Conservation (phyloP, 2,888 invertebrate genomes). For the Leptopterna dolabrata region DNA sequence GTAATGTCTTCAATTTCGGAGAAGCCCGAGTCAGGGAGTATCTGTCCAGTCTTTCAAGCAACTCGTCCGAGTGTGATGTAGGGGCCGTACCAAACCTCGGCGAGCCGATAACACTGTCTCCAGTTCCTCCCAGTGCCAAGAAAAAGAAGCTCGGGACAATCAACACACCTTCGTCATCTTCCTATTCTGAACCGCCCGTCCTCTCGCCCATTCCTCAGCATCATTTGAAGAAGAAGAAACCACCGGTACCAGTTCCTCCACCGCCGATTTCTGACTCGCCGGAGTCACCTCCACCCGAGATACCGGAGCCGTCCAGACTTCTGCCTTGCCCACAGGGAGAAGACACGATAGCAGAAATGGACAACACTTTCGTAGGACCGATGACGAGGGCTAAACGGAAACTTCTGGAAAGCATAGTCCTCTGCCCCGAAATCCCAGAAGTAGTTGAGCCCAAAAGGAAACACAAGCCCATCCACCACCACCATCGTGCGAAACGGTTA, state of each 20-base stretch:
- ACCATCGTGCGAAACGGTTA: constrained; percentile 60
- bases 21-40: constrained; percentile 70
- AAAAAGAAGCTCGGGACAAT: constrained; percentile 5
- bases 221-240: not conserved
- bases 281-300: constrained; percentile 52
- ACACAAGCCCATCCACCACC: constrained; percentile 59
- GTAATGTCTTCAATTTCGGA: constrained; percentile 68
- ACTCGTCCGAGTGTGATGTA: constrained; percentile 63
- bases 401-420: constrained; percentile 63
- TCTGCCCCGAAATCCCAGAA: constrained; percentile 27
- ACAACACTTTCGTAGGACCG: constrained; percentile 63
- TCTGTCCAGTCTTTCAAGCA: constrained; percentile 69
- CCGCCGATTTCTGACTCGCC: not conserved
- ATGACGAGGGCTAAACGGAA: constrained; percentile 66
- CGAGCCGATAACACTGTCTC: constrained; percentile 65
- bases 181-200: constrained; percentile 36
- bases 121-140: constrained; percentile 45
- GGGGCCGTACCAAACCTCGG: constrained; percentile 12
- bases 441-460: constrained; percentile 28
- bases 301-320: constrained; percentile 1
- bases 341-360: constrained; percentile 51
- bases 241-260: constrained; percentile 31
- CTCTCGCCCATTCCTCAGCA: constrained; percentile 24
- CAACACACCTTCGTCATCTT: not conserved
- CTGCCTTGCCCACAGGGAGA: constrained; percentile 19